These are phyloP conservation scores for Drosophila affinis DNA, from an alignment of 2,888 invertebrate species.

Conservation along the genomic window DNA sequence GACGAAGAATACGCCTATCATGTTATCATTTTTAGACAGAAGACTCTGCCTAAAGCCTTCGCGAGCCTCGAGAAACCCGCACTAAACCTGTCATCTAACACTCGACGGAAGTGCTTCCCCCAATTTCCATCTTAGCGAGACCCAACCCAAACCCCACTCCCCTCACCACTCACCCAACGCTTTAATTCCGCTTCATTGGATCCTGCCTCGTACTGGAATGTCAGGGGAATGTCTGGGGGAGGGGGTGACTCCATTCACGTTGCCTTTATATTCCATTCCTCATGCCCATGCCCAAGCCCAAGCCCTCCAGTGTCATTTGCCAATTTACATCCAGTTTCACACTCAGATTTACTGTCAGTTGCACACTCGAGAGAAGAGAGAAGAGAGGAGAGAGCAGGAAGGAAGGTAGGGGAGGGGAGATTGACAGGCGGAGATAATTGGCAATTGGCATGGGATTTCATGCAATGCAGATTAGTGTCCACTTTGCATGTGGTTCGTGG, in stretches of 20 bases:
- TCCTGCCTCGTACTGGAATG: neutral
- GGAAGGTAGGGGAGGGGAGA: neutral
- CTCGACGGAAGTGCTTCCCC: neutral
- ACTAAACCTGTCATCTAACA: no score
- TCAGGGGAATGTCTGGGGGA: neutral
- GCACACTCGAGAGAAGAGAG: constrained; percentile 12
- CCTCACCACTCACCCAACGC: neutral
- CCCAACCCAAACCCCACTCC: neutral
- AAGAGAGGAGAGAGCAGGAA: neutral
- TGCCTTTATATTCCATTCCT: neutral
- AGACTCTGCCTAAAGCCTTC: no score
- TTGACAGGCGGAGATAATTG: constrained; percentile 31
- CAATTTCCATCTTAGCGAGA: neutral
- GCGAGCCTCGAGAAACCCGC: no score
- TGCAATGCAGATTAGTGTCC: constrained; percentile 54
- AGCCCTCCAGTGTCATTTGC: neutral
- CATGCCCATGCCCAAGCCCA: neutral
- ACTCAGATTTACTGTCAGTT: constrained; percentile 16
- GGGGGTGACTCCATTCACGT: neutral
- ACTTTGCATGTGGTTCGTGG: constrained; percentile 3
- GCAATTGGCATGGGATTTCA: constrained; percentile 34
- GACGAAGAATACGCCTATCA: no score
- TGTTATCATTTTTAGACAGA: no score
- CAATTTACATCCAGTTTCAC: constrained; percentile 4
- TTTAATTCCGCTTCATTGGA: neutral